Conservation (phyloP, 2,113 vertebrate species). For the Kryptolebias marmoratus region DNA sequence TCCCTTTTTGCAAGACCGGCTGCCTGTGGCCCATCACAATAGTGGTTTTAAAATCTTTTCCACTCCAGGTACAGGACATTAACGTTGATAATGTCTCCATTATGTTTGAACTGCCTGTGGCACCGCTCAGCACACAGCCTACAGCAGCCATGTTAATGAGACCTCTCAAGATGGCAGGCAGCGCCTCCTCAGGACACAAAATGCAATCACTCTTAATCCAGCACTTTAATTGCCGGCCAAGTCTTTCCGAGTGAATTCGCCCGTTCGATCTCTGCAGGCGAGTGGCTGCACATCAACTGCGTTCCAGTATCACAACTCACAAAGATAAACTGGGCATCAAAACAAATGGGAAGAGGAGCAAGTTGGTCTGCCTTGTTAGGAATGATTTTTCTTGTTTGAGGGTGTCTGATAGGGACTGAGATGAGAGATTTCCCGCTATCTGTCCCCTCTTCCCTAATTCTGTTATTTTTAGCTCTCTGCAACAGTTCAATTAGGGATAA, state of each 20-base stretch:
- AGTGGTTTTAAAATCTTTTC: constrained; percentile 72
- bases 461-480: constrained; percentile 31
- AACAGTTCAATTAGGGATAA: constrained; percentile 24
- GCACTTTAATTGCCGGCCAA: constrained; percentile 79
- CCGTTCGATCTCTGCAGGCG: constrained; percentile 66
- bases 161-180: constrained; percentile 74
- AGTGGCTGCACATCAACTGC: constrained; percentile 34
- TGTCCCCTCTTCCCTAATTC: constrained; percentile 5
- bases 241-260: constrained; percentile 77
- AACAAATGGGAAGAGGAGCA: constrained; percentile 49
- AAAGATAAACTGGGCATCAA: constrained; percentile 52
- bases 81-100: constrained; percentile 76
- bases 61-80: constrained; percentile 74
- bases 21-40: constrained; percentile 70
- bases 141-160: constrained; percentile 74
- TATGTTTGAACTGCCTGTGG: constrained; percentile 71
- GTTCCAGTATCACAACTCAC: constrained; percentile 32
- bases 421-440: constrained; percentile 1
- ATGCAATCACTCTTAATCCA: constrained; percentile 82
- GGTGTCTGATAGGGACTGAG: constrained; percentile 16
- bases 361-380: constrained; percentile 36
- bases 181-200: constrained; percentile 79
- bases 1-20: constrained; percentile 60
- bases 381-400: constrained; percentile 39
- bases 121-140: constrained; percentile 56